These are phyloP conservation scores for Myotis yumanensis DNA, from an alignment of 2,113 vertebrate genomes.

Conservation along the genomic window DNA sequence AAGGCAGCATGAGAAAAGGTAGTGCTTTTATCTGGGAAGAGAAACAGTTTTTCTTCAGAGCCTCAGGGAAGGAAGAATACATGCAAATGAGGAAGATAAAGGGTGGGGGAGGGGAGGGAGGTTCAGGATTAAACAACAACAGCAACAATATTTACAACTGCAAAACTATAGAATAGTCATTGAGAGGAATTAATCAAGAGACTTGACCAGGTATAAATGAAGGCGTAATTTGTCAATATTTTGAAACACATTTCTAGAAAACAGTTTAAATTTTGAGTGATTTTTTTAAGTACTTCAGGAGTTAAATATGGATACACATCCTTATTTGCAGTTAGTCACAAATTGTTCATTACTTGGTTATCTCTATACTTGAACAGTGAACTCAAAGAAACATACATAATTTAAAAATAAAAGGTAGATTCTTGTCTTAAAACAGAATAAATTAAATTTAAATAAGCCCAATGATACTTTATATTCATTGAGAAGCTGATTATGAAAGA, in stretches of 20 bases:
- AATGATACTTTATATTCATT: background rate
- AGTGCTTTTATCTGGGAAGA: background rate
- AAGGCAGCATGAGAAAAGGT: background rate
- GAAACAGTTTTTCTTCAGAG: background rate
- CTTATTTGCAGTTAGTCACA: background rate
- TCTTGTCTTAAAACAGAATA: constrained; percentile 34
- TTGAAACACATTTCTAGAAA: background rate
- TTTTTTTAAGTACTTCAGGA: constrained; percentile 12
- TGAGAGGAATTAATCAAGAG: background rate
- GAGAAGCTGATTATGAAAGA: background rate
- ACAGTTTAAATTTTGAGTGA: background rate
- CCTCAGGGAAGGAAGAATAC: background rate
- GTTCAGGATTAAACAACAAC: background rate
- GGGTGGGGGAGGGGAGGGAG: background rate
- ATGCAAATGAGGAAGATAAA: background rate
- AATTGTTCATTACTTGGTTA: constrained; percentile 15
- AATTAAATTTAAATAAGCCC: constrained; percentile 43
- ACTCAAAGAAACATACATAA: background rate
- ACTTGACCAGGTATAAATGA: background rate
- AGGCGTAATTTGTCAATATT: background rate
- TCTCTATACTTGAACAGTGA: background rate
- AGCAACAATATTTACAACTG: background rate
- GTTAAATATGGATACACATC: background rate
- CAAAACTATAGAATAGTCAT: background rate
- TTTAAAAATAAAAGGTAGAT: background rate